Evolutionary conservation across 1,140 invertebrate species (phyloP).

Genomic region (Popillia japonica): DNA sequence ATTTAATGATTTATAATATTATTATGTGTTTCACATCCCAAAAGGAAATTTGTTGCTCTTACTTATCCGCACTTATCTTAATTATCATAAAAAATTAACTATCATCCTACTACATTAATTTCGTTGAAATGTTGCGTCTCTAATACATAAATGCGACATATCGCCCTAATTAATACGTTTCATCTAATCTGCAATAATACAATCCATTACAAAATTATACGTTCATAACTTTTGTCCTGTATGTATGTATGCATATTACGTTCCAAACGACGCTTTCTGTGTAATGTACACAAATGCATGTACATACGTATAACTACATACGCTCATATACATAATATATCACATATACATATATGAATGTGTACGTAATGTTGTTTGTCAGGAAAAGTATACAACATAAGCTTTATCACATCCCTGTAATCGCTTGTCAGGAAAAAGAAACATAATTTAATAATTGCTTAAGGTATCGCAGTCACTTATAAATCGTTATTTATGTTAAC

Average conservation of each 20-base stretch:
- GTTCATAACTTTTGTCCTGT: not conserved
- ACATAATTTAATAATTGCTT: constrained; percentile 4
- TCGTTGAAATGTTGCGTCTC: not conserved
- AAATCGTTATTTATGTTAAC: constrained; percentile 11
- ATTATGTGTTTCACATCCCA: too few species aligned
- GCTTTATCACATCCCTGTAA: not conserved
- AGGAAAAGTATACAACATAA: not conserved
- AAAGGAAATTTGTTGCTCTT: too few species aligned
- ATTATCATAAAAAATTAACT: not conserved
- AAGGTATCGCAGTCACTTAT: not conserved
- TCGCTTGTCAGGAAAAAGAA: constrained; percentile 1
- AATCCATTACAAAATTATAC: not conserved
- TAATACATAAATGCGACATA: not conserved
- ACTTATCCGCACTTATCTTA: too few species aligned
- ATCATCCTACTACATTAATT: constrained; percentile 1
- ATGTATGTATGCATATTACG: not conserved
- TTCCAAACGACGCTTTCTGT: not conserved
- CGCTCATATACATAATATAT: not conserved
- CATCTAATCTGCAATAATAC: not conserved
- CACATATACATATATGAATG: not conserved
- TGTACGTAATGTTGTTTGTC: not conserved
- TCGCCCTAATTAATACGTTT: constrained; percentile 4
- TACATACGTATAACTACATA: not conserved
- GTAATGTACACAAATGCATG: not conserved
- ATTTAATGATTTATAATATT: too few species aligned